A percentile compares a stretch with the other conserved stretches of the same genome.
phyloP scores from a whole-genome alignment of 1,140 invertebrate species.

The Thaumetopoea pityocampa region DNA sequence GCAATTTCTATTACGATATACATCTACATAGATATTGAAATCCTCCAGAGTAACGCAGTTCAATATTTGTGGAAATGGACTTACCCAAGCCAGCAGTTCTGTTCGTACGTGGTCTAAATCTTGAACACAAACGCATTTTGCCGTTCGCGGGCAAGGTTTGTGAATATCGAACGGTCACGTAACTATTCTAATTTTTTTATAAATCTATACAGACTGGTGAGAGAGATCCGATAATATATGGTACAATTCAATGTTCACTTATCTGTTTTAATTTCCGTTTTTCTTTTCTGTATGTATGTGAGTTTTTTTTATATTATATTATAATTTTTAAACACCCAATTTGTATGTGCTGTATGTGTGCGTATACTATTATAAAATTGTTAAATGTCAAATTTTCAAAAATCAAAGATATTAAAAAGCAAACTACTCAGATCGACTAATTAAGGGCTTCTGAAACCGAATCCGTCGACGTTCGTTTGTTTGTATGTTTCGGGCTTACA shows the following conservation, averaged over 20 bases:
- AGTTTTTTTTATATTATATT: not conserved
- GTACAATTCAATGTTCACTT: conserved; percentile 11
- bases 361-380: too few relatives aligned
- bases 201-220: conserved; percentile 19
- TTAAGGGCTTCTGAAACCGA: too few relatives aligned
- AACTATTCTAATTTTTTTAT: conserved; percentile 28
- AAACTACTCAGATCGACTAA: too few relatives aligned
- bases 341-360: too few relatives aligned
- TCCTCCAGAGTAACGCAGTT: conserved; percentile 27
- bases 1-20: conserved; percentile 5
- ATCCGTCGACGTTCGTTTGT: too few relatives aligned
- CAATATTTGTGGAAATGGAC: conserved; percentile 36
- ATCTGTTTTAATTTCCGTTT: conserved; percentile 8
- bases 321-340: too few relatives aligned
- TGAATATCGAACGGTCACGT: conserved; percentile 26
- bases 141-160: conserved; percentile 7
- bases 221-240: conserved; percentile 11
- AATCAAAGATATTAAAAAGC: too few relatives aligned
- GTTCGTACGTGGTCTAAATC: conserved; percentile 31
- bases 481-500: too few relatives aligned
- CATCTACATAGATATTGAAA: conserved; percentile 19
- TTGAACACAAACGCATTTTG: conserved; percentile 24
- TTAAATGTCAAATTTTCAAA: too few relatives aligned
- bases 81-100: conserved; percentile 21
- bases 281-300: not conserved